These are phyloP conservation scores for Saxidomus purpurata DNA, from an alignment of 1,140 invertebrate species.

Conservation along the genomic window DNA sequence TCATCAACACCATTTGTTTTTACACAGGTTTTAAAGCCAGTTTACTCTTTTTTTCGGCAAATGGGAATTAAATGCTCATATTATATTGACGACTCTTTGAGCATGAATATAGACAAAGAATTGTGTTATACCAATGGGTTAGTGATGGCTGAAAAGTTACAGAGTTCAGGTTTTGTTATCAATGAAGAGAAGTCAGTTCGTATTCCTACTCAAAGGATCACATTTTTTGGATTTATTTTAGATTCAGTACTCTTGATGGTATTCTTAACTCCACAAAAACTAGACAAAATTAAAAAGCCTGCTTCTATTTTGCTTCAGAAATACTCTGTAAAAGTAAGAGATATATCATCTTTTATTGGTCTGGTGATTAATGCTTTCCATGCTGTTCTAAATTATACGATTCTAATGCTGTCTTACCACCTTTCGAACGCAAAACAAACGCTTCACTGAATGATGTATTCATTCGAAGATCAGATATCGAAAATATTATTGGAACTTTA, in stretches of 20 bases:
- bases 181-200: constrained; percentile 33
- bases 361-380: constrained; percentile 23
- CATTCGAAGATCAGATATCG: not conserved
- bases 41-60: constrained; percentile 38
- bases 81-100: constrained; percentile 61
- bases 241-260: constrained; percentile 32
- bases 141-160: constrained; percentile 7
- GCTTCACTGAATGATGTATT: not conserved
- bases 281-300: not conserved
- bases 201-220: constrained; percentile 27
- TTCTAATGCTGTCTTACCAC: no score
- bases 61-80: constrained; percentile 36
- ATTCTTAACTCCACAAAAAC: not conserved
- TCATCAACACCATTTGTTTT: constrained; percentile 26
- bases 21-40: constrained; percentile 45
- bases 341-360: constrained; percentile 53
- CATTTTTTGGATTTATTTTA: constrained; percentile 27
- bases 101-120: constrained; percentile 10
- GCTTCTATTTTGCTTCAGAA: not conserved
- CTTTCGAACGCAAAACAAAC: not conserved
- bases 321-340: not conserved
- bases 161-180: not conserved
- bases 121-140: not conserved
- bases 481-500: not conserved
- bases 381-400: constrained; percentile 13